Evolutionary conservation across 2,888 invertebrate genomes (phyloP), one percentile per base, ranked within the genome.

Genomic region (Andricus quercusramuli): DNA sequence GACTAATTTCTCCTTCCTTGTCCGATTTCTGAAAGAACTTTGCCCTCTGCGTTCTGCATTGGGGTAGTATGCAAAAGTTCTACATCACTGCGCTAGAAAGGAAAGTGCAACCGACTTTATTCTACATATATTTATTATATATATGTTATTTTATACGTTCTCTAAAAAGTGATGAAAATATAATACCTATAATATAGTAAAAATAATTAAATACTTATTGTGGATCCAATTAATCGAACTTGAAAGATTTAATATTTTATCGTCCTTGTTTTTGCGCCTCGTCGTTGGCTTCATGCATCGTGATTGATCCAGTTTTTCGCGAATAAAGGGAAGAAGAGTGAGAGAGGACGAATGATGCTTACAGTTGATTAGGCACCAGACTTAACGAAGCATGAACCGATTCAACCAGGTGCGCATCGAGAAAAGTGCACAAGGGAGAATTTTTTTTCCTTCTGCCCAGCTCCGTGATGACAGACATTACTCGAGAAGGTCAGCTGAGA

Each of bases 301-400:
- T 56, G 78, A 83, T 81, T 78, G 79, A 78, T 80, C 77, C 44
- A 81, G 64, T 77, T 78, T 80, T 78, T 81, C 81, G 37, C 47
- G 62, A 62, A 77, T 79, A 78, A 76, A 80, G 79, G 68, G 70
- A 67, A 74, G 83, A 78, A 83, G 76, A 79, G 80, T 47, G 82
- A 82, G 82, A 80, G 66, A 74, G 83, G 80, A 77, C 47, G 78
- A 83, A 83, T 68, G 82, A 81, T 83, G 83, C 83, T 87, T 84
- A 90, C 88, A 86, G 89, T 87, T 90, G 89, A 90, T 90, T 90
- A 90, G 88, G 85, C 86, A 86, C 83, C 83, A 80, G 86, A 88
- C 86, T 70, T 89, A 88, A 86, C 86, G 89, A 88, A 88, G 88
- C 86, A 89, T 90, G 86, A 88, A 88, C 85, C 87, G 87, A 88